Conservation (phyloP, 2,888 invertebrate genomes). For the Lepidochitona cinerea region DNA sequence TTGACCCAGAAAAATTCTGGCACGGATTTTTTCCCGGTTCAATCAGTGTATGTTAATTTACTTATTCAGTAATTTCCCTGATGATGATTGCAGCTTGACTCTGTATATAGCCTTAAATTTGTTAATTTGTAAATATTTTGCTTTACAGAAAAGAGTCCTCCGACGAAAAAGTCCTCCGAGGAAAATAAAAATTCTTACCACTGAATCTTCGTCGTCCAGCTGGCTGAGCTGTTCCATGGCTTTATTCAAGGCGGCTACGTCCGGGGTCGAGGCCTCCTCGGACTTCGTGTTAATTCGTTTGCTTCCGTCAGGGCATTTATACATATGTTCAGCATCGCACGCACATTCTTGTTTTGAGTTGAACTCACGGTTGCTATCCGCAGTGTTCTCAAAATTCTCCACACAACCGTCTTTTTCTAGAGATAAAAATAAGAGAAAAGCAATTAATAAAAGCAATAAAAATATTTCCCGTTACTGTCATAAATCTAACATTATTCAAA, state of each 20-base stretch:
- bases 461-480: not conserved
- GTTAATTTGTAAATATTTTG: too few species aligned
- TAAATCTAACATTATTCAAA: not conserved
- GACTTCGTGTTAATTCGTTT: slow-evolving; percentile 52
- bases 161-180: too few species aligned
- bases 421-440: too few species aligned
- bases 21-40: too few species aligned
- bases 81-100: too few species aligned
- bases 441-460: too few species aligned
- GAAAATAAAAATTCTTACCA: too few species aligned
- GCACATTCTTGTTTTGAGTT: slow-evolving; percentile 88
- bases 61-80: too few species aligned
- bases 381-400: slow-evolving; percentile 93
- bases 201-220: slow-evolving; percentile 19
- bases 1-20: too few species aligned
- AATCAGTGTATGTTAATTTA: too few species aligned
- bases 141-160: too few species aligned
- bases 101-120: too few species aligned
- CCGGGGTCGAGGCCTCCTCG: slow-evolving; percentile 29
- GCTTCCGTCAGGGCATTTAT: slow-evolving; percentile 82
- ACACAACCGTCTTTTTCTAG: slow-evolving; percentile 89
- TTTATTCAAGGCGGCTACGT: slow-evolving; percentile 12
- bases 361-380: slow-evolving; percentile 93
- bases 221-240: slow-evolving; percentile 37
- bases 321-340: slow-evolving; percentile 97